These are phyloP conservation scores for Hippocampus abdominalis DNA, from an alignment of 2,113 vertebrate genomes.

Conservation along the genomic window DNA sequence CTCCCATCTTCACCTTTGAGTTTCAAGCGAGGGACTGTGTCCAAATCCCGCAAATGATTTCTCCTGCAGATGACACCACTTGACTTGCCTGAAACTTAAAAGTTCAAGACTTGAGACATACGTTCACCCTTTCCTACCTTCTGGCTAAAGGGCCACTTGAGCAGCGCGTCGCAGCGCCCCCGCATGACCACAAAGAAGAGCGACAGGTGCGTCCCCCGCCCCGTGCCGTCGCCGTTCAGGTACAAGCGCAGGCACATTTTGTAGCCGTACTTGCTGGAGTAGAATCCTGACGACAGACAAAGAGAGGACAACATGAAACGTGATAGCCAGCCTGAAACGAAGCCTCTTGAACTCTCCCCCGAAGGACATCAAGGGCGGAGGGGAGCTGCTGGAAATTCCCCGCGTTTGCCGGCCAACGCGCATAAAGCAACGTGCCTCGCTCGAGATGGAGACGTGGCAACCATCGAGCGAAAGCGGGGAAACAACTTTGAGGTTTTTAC, in stretches of 20 bases:
- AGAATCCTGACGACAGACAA: conserved; percentile 77
- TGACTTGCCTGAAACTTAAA: background rate
- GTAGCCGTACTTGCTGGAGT: conserved; percentile 92
- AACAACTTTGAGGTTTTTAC: background rate
- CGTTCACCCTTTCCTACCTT: conserved; percentile 73
- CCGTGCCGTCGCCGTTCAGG: conserved; percentile 88
- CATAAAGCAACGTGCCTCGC: background rate
- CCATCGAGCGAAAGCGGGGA: background rate
- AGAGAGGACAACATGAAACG: background rate
- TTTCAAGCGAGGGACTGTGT: too few relatives aligned
- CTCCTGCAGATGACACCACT: too few relatives aligned
- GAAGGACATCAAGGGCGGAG: conserved; percentile 24
- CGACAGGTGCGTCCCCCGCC: conserved; percentile 85
- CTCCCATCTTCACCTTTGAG: background rate
- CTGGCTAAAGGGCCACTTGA: conserved; percentile 94
- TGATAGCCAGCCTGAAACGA: background rate
- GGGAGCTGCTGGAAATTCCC: conserved; percentile 25
- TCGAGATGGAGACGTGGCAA: background rate
- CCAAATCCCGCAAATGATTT: too few relatives aligned
- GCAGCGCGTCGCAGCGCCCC: conserved; percentile 81
- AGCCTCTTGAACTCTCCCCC: conserved; percentile 14
- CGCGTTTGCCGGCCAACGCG: background rate
- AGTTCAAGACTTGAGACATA: background rate
- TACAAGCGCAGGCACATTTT: conserved; percentile 92
- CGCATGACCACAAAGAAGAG: conserved; percentile 94